A percentile compares a stretch with the other conserved stretches of the same genome.
These are phyloP conservation scores for Haliclystus octoradiatus DNA, from an alignment of 30 jellyfish, hydroid and myxozoan genomes.

Conservation along the genomic window DNA sequence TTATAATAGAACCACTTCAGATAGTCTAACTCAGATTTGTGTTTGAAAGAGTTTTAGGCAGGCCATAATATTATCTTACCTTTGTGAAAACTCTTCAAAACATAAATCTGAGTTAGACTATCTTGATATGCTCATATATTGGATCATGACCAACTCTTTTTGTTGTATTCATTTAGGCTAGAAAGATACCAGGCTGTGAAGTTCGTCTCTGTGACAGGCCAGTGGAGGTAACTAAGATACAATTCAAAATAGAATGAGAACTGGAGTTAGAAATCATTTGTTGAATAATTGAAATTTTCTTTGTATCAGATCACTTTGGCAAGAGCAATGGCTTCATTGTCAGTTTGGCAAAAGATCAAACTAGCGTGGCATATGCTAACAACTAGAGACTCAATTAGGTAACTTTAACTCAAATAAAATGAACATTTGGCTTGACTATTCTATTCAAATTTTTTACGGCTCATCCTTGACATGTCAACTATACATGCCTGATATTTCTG, in stretches of 20 bases:
- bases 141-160: background rate
- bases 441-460: no score
- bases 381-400: constrained; percentile 80
- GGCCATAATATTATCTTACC: no score
- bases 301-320: constrained; percentile 49
- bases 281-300: background rate
- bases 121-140: background rate
- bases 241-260: no score
- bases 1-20: no score
- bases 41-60: no score
- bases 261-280: background rate
- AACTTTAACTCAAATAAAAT: no score
- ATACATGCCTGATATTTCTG: no score
- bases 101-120: no score
- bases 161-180: constrained; percentile 26
- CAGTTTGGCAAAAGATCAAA: constrained; percentile 70
- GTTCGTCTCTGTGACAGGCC: constrained; percentile 92
- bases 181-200: constrained; percentile 76
- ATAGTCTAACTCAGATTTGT: no score
- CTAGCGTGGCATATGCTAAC: constrained; percentile 84
- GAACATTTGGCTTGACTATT: no score
- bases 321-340: constrained; percentile 84
- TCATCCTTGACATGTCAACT: no score
- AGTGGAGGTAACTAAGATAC: constrained; percentile 35
- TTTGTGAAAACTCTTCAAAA: no score